A percentile compares a stretch with the other conserved stretches of the same genome.
phyloP scores from a whole-genome alignment of 1,140 invertebrate species.

The Drosophila arawakana region DNA sequence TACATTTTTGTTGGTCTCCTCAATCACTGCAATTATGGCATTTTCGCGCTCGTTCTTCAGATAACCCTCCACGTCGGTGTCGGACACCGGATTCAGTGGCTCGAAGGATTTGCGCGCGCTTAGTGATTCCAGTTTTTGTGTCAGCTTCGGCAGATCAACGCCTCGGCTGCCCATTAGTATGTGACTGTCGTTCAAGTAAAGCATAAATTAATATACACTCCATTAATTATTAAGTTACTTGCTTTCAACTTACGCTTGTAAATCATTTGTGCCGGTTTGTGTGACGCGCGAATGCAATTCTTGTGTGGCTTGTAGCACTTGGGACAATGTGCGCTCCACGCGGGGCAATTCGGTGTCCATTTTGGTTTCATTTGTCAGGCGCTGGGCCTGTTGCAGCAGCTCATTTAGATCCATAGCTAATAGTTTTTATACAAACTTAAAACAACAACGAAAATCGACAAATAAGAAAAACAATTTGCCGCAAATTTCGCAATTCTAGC shows the following conservation, averaged over 20 bases:
- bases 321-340: constrained; percentile 95
- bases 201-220: background rate
- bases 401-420: constrained; percentile 90
- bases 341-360: constrained; percentile 92
- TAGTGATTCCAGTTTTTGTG: constrained; percentile 94
- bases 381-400: constrained; percentile 95
- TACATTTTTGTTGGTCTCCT: constrained; percentile 93
- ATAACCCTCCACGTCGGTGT: constrained; percentile 95
- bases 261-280: constrained; percentile 93
- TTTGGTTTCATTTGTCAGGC: constrained; percentile 94
- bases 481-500: background rate
- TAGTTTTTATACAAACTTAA: background rate
- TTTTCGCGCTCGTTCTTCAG: constrained; percentile 97
- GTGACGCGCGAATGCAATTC: constrained; percentile 94
- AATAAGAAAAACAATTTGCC: constrained; percentile 4
- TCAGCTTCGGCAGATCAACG: constrained; percentile 95
- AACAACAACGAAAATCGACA: background rate
- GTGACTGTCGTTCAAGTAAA: constrained; percentile 86
- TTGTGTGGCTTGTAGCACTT: constrained; percentile 96
- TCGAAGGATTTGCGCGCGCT: constrained; percentile 94
- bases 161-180: constrained; percentile 96
- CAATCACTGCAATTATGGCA: constrained; percentile 95
- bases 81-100: constrained; percentile 94
- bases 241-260: constrained; percentile 93
- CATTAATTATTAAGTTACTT: background rate